Base-by-base conservation (phyloP, 2,888 invertebrate genomes). In the Fabriciana adippe region DNA sequence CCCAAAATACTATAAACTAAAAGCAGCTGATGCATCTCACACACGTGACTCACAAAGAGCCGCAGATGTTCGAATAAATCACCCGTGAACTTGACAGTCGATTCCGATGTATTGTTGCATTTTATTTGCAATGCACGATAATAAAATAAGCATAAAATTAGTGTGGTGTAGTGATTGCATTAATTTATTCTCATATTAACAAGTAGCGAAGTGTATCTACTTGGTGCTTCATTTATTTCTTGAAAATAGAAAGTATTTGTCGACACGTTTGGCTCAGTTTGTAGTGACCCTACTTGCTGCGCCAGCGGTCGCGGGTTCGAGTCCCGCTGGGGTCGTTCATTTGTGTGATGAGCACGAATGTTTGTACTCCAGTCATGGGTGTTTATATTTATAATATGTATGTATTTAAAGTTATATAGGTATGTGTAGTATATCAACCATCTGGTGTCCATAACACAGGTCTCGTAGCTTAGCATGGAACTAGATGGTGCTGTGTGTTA, bases 1-100 rank as follows among this genome's bases (percentile, higher is more conserved):
- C 55, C 56, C n/a, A 68, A 57, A 54, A 56, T 60, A 68, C 41
- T 54, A 55, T 53, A 68, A 68, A 59, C 66, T 68, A 55, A 72
- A 73, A 67, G 57, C 68, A 74, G 56, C 72, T 71, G 73, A 73
- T 70, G 69, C 74, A 77, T 75, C 72, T 55, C 73, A 71, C 74
- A 71, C 74, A 69, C 65, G 72, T 85, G 85, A 85, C 83, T 79
- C 84, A 86, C 80, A 84, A 85, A 83, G 84, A 79, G 70, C 68
- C 72, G 72, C 83, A 82, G 75, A 82, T 81, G 84, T 69, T 68
- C 73, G 70, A 74, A 84, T 88, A 85, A 86, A 87, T 88, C 84
- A 85, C 76, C 78, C 75, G 75, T 78, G 78, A 83, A 83, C 84
- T 83, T 86, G 84, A 83, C 83, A 81, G 81, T 78, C 77, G 77